These are phyloP conservation scores for Hystrix brachyura DNA, from an alignment of 2,113 vertebrate species.

Conservation along the genomic window DNA sequence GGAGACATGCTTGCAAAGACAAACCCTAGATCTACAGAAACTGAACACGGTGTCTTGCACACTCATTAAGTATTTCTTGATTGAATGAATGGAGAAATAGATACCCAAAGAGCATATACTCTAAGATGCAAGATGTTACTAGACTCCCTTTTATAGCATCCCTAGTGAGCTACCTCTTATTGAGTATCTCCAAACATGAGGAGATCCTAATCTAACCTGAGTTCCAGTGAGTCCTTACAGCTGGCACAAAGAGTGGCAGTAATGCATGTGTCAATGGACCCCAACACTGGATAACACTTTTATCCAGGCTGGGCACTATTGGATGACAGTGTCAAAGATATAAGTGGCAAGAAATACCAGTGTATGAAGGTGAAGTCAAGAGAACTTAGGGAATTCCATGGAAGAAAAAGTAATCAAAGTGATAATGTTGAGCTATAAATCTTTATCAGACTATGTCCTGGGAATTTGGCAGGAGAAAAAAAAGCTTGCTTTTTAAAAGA, in stretches of 20 bases:
- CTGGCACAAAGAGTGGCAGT: neutral
- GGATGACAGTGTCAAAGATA: neutral
- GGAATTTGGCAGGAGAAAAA: neutral
- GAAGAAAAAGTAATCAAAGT: neutral
- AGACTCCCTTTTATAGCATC: neutral
- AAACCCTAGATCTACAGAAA: neutral
- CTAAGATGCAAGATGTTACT: neutral
- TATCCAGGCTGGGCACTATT: no score
- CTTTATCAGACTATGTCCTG: neutral
- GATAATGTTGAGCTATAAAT: neutral
- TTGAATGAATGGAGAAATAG: neutral
- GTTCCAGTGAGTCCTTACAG: neutral
- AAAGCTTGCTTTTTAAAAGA: neutral
- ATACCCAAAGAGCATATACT: neutral
- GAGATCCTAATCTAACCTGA: neutral
- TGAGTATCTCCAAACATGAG: neutral
- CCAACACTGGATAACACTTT: neutral
- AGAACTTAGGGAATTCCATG: neutral
- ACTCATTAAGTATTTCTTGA: neutral
- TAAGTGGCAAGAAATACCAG: neutral
- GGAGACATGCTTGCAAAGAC: neutral
- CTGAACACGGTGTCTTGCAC: neutral
- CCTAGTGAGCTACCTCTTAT: neutral
- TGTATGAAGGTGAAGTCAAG: neutral
- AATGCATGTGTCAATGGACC: neutral